Evolutionary conservation across 2,888 invertebrate genomes (phyloP), one percentile per base, ranked within the genome.

Genomic region (Diarsia mendica): DNA sequence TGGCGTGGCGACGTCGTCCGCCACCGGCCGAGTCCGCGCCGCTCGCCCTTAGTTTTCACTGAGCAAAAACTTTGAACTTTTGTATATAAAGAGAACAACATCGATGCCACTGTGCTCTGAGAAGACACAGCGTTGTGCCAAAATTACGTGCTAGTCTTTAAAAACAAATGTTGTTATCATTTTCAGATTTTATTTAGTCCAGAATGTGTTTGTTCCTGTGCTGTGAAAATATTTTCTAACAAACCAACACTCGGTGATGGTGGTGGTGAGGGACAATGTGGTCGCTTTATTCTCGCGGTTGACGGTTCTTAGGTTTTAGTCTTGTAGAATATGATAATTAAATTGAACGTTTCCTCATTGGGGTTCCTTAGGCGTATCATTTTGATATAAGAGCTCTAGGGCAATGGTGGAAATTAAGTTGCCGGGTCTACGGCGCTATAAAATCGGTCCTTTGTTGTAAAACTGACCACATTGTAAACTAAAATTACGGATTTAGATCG

Each of bases 151-250:
- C 96, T 96, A 96, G 96, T 96, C 96, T 95, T 93, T 92, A 92
- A 93, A 95, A 95, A 92, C 91, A 94, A 95, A 95, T 94, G 94
- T 95, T 96, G 95, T 96, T 96, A 96, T 96, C 94, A 94, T 95
- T 95, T 96, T 95, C 96, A 96, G 95, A 96, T 96, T 96, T 96
- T 96, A 96, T 96, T 96, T 94, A 96, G 95, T 95, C 95, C 96
- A 95, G 94, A 95, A 95, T 96, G 94, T 93, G 95, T 96, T 96
- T 95, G 95, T 95, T 95, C 94, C 94, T 95, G 95, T 93, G 96
- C 96, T 96, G 95, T 96, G 96, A 95, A 93, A 93, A 93, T 93
- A 90, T 92, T 93, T 93, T 92, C 90, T 91, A 93, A 94, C 96
- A 95, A 96, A 95, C 95, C 96, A 95, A 96, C 96, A 95, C 95